A percentile compares a stretch with the other conserved stretches of the same genome.
These are phyloP conservation scores for Pristis pectinata DNA, from an alignment of 2,797 vertebrate genomes.

Conservation along the genomic window DNA sequence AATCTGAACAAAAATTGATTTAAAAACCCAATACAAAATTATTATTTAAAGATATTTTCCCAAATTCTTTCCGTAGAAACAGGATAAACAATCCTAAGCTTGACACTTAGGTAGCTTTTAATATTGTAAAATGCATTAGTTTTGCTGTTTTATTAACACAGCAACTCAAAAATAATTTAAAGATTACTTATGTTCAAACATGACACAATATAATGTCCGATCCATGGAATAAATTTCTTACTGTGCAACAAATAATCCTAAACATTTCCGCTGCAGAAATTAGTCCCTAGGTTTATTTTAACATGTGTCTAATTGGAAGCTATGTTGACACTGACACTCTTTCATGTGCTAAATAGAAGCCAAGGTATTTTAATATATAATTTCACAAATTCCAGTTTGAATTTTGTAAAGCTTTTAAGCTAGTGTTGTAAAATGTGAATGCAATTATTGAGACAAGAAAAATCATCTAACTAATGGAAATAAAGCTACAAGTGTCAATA, in stretches of 20 bases:
- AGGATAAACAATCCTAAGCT: neutral
- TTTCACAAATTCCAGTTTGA: neutral
- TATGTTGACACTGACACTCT: neutral
- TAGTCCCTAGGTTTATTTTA: neutral
- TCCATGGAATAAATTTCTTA: neutral
- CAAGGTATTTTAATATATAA: neutral
- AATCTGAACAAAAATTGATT: neutral
- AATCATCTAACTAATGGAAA: neutral
- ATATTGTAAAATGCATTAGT: neutral
- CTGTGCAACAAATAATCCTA: neutral
- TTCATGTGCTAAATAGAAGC: neutral
- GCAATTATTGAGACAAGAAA: neutral
- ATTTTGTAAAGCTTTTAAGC: neutral
- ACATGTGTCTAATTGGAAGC: neutral
- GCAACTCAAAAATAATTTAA: neutral
- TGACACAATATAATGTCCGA: neutral
- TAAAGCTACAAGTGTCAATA: neutral
- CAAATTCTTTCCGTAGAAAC: neutral
- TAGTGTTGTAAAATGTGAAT: neutral
- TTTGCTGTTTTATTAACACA: neutral
- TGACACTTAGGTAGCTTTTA: neutral
- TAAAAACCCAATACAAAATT: neutral
- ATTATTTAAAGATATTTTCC: neutral
- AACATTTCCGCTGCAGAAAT: neutral
- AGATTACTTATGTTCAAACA: neutral